A percentile compares a stretch with the other conserved stretches of the same genome.
phyloP scores from a whole-genome alignment of 2,797 vertebrate species.

The Luscinia luscinia region DNA sequence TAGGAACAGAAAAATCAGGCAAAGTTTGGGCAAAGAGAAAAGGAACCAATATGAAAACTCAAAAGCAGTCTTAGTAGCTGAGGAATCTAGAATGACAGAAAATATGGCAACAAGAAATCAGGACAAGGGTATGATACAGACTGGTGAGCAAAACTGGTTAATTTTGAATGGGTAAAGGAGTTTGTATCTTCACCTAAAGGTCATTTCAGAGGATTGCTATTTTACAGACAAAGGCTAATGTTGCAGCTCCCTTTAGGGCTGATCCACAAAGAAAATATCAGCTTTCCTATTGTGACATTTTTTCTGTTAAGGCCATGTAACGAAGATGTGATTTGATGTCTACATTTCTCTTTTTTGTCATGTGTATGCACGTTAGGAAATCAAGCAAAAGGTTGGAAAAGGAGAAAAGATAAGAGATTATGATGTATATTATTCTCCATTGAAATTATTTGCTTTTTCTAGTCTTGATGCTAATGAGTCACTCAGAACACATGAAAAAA shows the following conservation, averaged over 20 bases:
- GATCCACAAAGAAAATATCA: neutral
- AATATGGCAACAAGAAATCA: neutral
- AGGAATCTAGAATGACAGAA: neutral
- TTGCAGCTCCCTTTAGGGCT: neutral
- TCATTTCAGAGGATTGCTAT: neutral
- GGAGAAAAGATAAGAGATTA: neutral
- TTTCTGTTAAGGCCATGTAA: neutral
- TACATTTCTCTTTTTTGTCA: neutral
- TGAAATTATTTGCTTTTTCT: neutral
- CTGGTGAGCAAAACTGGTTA: neutral
- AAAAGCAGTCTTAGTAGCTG: neutral
- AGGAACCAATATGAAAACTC: neutral
- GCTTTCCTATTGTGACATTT: neutral
- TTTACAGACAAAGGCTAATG: neutral
- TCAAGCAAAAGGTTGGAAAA: neutral
- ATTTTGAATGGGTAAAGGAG: neutral
- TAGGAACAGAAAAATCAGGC: neutral
- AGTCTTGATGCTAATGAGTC: neutral
- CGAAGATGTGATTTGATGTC: neutral
- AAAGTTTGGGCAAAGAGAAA: neutral
- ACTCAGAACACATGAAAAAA: neutral
- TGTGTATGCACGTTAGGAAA: rapidly evolving
- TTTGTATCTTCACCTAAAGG: neutral
- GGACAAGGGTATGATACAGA: neutral
- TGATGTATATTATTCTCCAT: neutral